Conservation (phyloP, 2,113 vertebrate species). For the Diglossa brunneiventris region DNA sequence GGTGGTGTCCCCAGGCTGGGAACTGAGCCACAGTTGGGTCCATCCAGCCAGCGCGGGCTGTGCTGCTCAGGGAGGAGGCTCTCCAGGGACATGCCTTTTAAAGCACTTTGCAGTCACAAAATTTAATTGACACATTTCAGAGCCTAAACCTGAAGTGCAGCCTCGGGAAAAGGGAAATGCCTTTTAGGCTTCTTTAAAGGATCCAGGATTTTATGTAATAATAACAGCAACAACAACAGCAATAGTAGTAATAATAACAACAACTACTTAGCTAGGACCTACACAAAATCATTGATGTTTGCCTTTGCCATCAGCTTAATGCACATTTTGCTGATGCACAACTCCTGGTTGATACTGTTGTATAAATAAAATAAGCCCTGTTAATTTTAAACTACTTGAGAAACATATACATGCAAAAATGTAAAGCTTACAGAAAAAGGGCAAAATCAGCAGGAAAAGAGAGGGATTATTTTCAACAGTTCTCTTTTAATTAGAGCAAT, state of each 20-base stretch:
- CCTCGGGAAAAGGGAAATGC: not conserved
- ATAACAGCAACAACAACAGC: not conserved
- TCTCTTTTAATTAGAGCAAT: conserved; percentile 36
- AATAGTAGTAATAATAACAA: not conserved
- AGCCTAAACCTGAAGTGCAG: not conserved
- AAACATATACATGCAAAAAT: not conserved
- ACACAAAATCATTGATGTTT: conserved; percentile 49
- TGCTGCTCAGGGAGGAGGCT: fast-evolving
- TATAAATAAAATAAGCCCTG: conserved; percentile 21
- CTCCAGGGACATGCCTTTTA: not conserved
- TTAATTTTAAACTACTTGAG: not conserved
- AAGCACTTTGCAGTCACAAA: not conserved
- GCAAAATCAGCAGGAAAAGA: conserved; percentile 30
- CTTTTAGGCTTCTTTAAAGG: not conserved
- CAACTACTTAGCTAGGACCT: conserved; percentile 28
- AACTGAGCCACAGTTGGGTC: fast-evolving
- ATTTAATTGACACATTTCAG: not conserved
- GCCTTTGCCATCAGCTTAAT: conserved; percentile 12
- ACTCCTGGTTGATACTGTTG: conserved; percentile 7
- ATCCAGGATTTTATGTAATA: not conserved
- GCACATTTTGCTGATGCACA: conserved; percentile 48
- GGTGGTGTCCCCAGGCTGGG: not conserved
- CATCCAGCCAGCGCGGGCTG: fast-evolving
- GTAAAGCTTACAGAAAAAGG: conserved; percentile 41
- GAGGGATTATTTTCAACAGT: conserved; percentile 37